A percentile compares a stretch with the other conserved stretches of the same genome.
Evolutionary conservation across 2,113 vertebrate species (phyloP).

Genomic region (Phycodurus eques): DNA sequence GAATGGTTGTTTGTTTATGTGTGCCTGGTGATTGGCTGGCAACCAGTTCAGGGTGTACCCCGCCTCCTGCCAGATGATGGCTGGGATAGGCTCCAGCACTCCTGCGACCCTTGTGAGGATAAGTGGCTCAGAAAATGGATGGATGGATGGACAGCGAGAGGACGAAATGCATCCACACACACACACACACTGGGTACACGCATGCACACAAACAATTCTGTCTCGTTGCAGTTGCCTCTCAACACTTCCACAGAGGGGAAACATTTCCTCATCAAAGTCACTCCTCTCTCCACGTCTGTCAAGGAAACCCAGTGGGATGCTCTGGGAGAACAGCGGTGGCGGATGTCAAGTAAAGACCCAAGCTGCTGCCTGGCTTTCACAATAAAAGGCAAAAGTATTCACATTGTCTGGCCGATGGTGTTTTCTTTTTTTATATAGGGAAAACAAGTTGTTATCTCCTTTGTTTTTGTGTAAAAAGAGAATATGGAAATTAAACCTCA

Average conservation of each 20-base stretch:
- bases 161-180: constrained; percentile 7
- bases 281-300: constrained; percentile 36
- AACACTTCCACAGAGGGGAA: constrained; percentile 20
- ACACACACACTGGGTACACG: background rate
- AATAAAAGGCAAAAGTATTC: constrained; percentile 38
- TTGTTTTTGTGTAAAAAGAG: constrained; percentile 55
- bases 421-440: constrained; percentile 38
- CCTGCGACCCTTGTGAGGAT: no score
- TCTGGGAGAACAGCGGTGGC: constrained; percentile 28
- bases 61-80: no score
- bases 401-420: constrained; percentile 18
- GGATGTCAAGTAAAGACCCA: constrained; percentile 32
- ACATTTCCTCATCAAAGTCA: constrained; percentile 59
- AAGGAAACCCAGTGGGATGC: constrained; percentile 56
- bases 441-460: constrained; percentile 54
- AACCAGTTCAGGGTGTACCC: no score
- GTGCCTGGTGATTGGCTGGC: no score
- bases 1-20: no score
- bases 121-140: no score
- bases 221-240: constrained; percentile 10
- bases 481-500: constrained; percentile 54
- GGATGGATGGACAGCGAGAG: background rate
- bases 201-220: constrained; percentile 16
- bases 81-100: no score
- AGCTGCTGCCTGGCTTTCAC: constrained; percentile 24